Base-by-base conservation (phyloP, 64 coral and sea anemone species). In the Trachythela sp. region DNA sequence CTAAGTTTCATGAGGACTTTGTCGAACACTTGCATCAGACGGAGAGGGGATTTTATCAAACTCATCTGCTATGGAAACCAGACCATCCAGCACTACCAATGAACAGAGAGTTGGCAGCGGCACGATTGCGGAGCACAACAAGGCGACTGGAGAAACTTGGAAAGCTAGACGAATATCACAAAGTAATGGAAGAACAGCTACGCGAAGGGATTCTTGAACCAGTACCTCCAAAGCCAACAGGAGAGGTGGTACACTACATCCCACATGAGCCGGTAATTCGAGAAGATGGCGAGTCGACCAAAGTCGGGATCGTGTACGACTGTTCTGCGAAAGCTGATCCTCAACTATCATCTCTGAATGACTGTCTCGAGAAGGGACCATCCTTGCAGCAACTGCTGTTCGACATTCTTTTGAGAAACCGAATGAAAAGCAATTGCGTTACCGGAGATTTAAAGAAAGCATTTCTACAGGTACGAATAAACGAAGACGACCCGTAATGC, bases 11-110 rank as follows among this genome's bases (percentile, higher is more conserved):
- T 75, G 54, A 84, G 48, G 42, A 93, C 37, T 97, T 93, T 48
- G 3, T 64, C 39, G 48, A 89, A 15, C 83, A 89, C 67, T 70
- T 93, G 14, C 71, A 52, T 13, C 40, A 86, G 31, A 43, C 88
- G 26, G 83, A 93, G 0, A 91, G 93, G 91, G 92, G 94, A 36
- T 80, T 91, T 33, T 97, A 93, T 84, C 86, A 89, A 13, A 91
- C 89, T 42, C 15, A 83, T 77, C 92, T 96, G 67, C 91, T 91
- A 84, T 97, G 90, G 91, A 95, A 84, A 85, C 56, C 84, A 64
- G 84, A 87, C 34, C 94, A 92, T 32, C 34, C 17, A 35, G n/a
- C 14, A 17, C 75, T 96, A 38, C 88, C 91, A 26, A 18, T 84
- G 31, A 90, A 93, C 48, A 86, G 85, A 22, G 83, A 87, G 43